Evolutionary conservation across 2,888 invertebrate genomes (phyloP).

Genomic region (Villa cingulata): DNA sequence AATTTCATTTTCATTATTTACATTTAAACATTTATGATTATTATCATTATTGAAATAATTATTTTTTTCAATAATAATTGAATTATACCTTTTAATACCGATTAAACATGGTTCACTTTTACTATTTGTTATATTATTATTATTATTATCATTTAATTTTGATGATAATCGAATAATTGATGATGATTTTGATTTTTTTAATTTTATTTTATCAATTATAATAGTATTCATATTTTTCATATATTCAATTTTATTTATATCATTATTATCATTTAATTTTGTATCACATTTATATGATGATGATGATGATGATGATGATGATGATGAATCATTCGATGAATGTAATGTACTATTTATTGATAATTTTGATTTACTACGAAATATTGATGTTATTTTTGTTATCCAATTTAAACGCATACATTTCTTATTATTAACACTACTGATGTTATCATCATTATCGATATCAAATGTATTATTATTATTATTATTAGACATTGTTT

Average conservation of each 20-base stretch:
- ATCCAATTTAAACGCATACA: slow-evolving; percentile 4
- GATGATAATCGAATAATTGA: neutral
- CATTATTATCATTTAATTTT: neutral
- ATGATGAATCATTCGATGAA: neutral
- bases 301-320: too few relatives aligned
- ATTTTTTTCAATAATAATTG: neutral
- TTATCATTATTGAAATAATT: too few relatives aligned
- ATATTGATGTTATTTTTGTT: slow-evolving; percentile 6
- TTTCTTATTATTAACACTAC: neutral
- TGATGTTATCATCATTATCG: too few relatives aligned
- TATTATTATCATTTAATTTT: neutral
- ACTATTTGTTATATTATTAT: slow-evolving; percentile 5
- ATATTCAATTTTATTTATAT: neutral
- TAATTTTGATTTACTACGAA: slow-evolving; percentile 7
- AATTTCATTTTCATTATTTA: too few relatives aligned
- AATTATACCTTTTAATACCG: slow-evolving; percentile 2
- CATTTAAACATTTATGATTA: too few relatives aligned
- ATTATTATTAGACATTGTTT: neutral
- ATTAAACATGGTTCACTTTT: slow-evolving; percentile 10
- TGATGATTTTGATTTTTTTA: neutral
- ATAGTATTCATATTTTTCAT: neutral
- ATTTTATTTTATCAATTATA: neutral
- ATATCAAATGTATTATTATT: neutral
- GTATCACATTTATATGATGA: neutral
- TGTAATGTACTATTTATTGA: slow-evolving; percentile 3